Evolutionary conservation across 2,888 invertebrate genomes (phyloP).

Genomic region (Epirrita christyi): DNA sequence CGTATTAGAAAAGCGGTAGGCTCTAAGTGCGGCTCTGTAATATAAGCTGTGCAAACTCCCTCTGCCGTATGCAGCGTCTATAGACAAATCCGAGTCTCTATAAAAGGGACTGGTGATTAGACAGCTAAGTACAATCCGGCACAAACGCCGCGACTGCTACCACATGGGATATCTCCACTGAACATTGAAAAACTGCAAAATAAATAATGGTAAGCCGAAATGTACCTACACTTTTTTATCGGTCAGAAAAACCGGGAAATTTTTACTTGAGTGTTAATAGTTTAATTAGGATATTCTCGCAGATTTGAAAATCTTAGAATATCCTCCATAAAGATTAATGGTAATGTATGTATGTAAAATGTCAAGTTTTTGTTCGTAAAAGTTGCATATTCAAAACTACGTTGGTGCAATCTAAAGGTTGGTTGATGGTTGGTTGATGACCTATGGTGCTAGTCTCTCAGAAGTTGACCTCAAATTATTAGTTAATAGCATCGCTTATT

Average conservation of each 20-base stretch:
- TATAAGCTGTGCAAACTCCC: constrained; percentile 72
- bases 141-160: constrained; percentile 65
- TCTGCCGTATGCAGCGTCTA: constrained; percentile 74
- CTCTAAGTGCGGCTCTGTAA: constrained; percentile 63
- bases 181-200: constrained; percentile 39
- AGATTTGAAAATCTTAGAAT: no score
- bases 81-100: constrained; percentile 81
- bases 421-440: constrained; percentile 4
- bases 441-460: constrained; percentile 2
- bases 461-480: constrained; percentile 10
- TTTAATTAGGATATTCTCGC: neutral
- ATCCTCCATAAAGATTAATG: no score
- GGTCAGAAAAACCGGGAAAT: neutral
- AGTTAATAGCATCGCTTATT: neutral
- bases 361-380: neutral
- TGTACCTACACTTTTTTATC: no score
- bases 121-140: constrained; percentile 76
- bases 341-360: no score
- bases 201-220: constrained; percentile 36
- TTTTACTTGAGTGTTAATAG: neutral
- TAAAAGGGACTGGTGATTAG: constrained; percentile 83
- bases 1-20: constrained; percentile 1
- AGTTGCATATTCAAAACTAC: constrained; percentile 7
- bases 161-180: constrained; percentile 67
- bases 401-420: constrained; percentile 5